These are phyloP conservation scores for Lottia gigantea DNA, from an alignment of 2,888 invertebrate species.

Conservation along the genomic window DNA sequence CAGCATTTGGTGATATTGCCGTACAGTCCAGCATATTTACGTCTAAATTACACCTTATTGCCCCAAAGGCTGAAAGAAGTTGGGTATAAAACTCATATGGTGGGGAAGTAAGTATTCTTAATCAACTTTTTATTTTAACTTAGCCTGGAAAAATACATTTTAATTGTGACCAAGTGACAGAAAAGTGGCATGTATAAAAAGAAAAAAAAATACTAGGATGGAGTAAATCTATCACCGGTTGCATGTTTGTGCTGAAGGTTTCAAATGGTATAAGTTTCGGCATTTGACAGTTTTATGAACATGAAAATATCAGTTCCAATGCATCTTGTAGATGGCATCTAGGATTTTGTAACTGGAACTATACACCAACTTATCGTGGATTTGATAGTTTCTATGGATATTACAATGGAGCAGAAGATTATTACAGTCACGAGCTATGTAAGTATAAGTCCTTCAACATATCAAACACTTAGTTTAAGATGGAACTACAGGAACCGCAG, in stretches of 20 bases:
- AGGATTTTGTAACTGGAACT: constrained; percentile 67
- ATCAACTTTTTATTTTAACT: too few species aligned
- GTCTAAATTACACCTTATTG: constrained; percentile 40
- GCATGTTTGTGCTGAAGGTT: too few species aligned
- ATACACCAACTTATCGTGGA: constrained; percentile 67
- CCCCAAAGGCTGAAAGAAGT: constrained; percentile 43
- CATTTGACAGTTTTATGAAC: neutral
- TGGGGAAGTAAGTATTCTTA: constrained; percentile 43
- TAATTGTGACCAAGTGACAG: too few species aligned
- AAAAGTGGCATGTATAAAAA: too few species aligned
- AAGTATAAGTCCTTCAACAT: too few species aligned
- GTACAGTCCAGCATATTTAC: constrained; percentile 37
- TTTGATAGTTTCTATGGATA: constrained; percentile 70
- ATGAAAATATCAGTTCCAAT: neutral
- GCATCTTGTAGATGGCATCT: neutral
- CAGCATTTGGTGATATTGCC: constrained; percentile 43
- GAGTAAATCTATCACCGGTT: too few species aligned
- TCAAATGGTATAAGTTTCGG: too few species aligned
- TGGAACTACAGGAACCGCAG: too few species aligned
- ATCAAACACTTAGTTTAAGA: too few species aligned
- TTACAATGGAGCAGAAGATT: constrained; percentile 63
- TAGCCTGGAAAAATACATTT: too few species aligned
- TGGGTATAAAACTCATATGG: constrained; percentile 54
- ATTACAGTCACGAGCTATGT: constrained; percentile 42
- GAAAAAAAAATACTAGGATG: too few species aligned